A percentile compares a stretch with the other conserved stretches of the same genome.
phyloP scores from a whole-genome alignment of 2,888 invertebrate genomes.

The Drosophila ustulata region DNA sequence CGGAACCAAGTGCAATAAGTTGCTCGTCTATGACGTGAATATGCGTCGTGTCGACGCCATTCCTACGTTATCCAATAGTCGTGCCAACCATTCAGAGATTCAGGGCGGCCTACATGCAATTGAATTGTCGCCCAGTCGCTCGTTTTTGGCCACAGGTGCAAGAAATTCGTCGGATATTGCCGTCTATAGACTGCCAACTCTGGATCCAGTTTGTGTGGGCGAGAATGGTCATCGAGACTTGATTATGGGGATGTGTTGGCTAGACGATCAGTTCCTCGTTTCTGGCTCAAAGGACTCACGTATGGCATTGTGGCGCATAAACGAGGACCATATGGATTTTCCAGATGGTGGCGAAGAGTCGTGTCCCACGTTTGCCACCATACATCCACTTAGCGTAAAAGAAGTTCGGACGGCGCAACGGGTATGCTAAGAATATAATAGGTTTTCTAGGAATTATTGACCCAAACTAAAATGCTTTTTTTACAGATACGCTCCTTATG shows the following conservation, averaged over 20 bases:
- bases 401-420: slow-evolving; percentile 92
- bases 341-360: slow-evolving; percentile 83
- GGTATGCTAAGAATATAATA: slow-evolving; percentile 73
- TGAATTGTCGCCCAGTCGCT: slow-evolving; percentile 96
- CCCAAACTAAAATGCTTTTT: neutral
- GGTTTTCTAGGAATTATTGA: neutral
- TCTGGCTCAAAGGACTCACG: slow-evolving; percentile 97
- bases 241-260: slow-evolving; percentile 96
- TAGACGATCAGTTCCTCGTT: slow-evolving; percentile 97
- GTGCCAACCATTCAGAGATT: slow-evolving; percentile 85
- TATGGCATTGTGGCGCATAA: slow-evolving; percentile 95
- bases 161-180: slow-evolving; percentile 97
- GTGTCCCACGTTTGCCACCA: slow-evolving; percentile 86
- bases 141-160: slow-evolving; percentile 95
- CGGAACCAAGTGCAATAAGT: slow-evolving; percentile 98
- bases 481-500: slow-evolving; percentile 91
- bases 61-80: slow-evolving; percentile 91
- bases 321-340: slow-evolving; percentile 84
- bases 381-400: slow-evolving; percentile 90
- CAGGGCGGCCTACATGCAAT: slow-evolving; percentile 97
- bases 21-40: slow-evolving; percentile 96
- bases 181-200: slow-evolving; percentile 93
- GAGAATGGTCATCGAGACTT: slow-evolving; percentile 96
- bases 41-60: slow-evolving; percentile 95
- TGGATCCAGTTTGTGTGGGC: slow-evolving; percentile 97